Evolutionary conservation across 1,140 invertebrate species (phyloP), one percentile per base, ranked within the genome.

Genomic region (Piezodorus guildinii): DNA sequence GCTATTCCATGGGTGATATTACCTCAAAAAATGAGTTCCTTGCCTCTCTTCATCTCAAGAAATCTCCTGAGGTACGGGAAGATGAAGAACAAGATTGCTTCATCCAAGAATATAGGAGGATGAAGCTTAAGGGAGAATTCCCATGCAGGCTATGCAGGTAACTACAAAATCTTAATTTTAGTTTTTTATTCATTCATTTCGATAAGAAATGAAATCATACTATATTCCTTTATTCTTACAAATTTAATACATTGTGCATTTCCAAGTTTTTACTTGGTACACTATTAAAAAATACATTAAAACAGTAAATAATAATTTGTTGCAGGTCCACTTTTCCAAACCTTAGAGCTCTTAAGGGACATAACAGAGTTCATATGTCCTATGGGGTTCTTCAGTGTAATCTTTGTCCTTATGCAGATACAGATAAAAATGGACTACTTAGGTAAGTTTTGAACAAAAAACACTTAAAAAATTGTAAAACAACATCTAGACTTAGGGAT

Each of bases 391-490:
- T 93, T 72, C 83, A 88, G 8, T 98, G 94, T 75, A 91, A 92
- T 70, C 88, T 96, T 81, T 97, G 94, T 69, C 83, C 90, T 1
- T 94, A 91, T 73, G 84, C 84, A 0, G 91, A 90, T 65, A 82
- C 87, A 39, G 94, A 96, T 69, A 95, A 96, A 73, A 88, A 88
- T 12, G 91, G 91, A 5, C 52, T 56, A 15, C 52, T 56, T 16
- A 27, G 52, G 52, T 56, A 56, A 6, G 4, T 49, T 49, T 19
- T 21, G 10, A 49, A 17, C 1, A 49, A 10, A 3, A 4, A 30
- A 4, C 27, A 30, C 8, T 30, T 30, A 30, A 4, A 30, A 30
- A 8, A 30, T 4, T 30, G 27, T 8, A 30, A 4, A 30, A 8
- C 27, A 30, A 3, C 27, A 30, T 3, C 8, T 30, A 30, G 3